Percentiles rank a stretch among this genome's conserved stretches.
phyloP scores from a whole-genome alignment of 2,113 vertebrate genomes.

The Syngnathus scovelli region DNA sequence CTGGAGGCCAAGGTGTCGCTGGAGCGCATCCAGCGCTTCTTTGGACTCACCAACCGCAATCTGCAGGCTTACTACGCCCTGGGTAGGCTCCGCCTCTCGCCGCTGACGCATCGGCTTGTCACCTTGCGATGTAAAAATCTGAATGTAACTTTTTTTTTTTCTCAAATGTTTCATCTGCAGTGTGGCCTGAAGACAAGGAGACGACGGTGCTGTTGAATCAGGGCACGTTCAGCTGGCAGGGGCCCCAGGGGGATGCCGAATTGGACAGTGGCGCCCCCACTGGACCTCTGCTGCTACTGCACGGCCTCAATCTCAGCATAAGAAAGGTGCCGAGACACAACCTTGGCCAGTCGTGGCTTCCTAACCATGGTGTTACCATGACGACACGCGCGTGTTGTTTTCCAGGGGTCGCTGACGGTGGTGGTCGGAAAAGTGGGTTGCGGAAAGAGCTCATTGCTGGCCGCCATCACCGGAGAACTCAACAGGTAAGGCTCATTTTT shows the following conservation, averaged over 20 bases:
- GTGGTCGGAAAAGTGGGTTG: conserved; percentile 92
- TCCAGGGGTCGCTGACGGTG: conserved; percentile 83
- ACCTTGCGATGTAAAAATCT: not conserved
- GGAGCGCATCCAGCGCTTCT: conserved; percentile 86
- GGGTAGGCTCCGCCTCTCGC: conserved; percentile 24
- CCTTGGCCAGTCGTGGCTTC: no score
- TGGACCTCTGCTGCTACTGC: conserved; percentile 66
- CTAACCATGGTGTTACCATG: not conserved
- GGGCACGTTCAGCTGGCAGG: conserved; percentile 82
- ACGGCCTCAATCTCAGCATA: conserved; percentile 74
- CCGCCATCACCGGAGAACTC: conserved; percentile 88
- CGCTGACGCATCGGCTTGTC: no score
- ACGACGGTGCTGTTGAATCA: conserved; percentile 71
- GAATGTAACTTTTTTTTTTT: no score
- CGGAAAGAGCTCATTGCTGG: conserved; percentile 89
- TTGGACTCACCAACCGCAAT: conserved; percentile 79
- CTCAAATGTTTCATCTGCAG: conserved; percentile 32
- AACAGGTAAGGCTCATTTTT: conserved; percentile 71
- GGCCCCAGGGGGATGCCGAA: conserved; percentile 11
- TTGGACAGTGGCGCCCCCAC: not conserved
- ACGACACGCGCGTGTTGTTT: not conserved
- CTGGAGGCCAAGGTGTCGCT: conserved; percentile 93
- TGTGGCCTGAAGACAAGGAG: conserved; percentile 57
- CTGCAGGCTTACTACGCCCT: conserved; percentile 77
- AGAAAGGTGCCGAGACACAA: conserved; percentile 68